Conservation (phyloP, 30 jellyfish, hydroid and myxozoan genomes). For the Aurelia aurita region DNA sequence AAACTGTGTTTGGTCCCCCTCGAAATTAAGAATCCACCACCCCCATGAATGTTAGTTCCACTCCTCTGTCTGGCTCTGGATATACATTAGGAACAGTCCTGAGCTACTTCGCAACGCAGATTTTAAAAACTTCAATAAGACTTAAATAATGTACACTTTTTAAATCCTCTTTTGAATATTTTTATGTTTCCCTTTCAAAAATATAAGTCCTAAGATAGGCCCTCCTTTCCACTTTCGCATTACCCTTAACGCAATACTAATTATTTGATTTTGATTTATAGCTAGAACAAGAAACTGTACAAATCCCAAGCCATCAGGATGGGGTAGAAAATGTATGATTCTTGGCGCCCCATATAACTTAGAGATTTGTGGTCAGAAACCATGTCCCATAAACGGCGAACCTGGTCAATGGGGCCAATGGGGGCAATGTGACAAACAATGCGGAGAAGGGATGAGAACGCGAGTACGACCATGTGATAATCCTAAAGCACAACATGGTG, state of each 20-base stretch:
- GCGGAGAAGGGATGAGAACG: conserved; percentile 34
- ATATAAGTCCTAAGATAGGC: no score
- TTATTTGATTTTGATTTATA: not conserved
- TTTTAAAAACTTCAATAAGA: no score
- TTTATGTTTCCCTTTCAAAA: no score
- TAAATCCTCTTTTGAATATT: no score
- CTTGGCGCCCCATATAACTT: conserved; percentile 44
- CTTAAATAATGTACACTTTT: no score
- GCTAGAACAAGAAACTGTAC: conserved; percentile 54
- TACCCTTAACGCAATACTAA: not conserved
- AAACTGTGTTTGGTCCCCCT: no score
- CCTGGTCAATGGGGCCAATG: conserved; percentile 62
- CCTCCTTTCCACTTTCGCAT: no score
- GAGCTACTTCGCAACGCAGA: no score
- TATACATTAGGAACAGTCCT: no score
- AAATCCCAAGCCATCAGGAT: conserved; percentile 46
- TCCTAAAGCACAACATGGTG: conserved; percentile 58
- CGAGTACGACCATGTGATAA: conserved; percentile 45
- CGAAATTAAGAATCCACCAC: no score
- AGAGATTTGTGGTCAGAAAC: conserved; percentile 4
- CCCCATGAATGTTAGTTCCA: no score
- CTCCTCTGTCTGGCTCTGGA: no score
- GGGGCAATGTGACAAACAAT: conserved; percentile 58
- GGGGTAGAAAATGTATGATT: conserved; percentile 27
- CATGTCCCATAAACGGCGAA: conserved; percentile 45